These are phyloP conservation scores for Myotis davidii DNA, from an alignment of 2,113 vertebrate genomes.

Conservation along the genomic window DNA sequence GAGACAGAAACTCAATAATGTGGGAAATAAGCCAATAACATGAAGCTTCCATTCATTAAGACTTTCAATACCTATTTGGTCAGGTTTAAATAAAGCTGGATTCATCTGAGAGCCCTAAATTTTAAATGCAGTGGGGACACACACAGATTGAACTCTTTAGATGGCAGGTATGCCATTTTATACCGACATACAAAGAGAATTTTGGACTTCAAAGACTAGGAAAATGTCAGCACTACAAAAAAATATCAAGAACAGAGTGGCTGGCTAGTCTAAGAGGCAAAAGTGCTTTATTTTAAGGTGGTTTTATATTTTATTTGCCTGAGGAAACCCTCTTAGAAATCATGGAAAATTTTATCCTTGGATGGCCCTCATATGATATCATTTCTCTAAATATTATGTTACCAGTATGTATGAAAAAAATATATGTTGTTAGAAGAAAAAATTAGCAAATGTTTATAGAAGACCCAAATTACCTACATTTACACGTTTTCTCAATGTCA, in stretches of 20 bases:
- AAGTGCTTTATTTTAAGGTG: not conserved
- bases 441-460: not conserved
- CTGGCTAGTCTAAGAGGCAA: not conserved
- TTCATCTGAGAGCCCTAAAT: not conserved
- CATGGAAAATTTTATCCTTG: not conserved
- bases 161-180: not conserved
- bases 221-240: not conserved
- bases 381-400: not conserved
- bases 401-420: not conserved
- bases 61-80: slow-evolving; percentile 50
- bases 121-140: not conserved
- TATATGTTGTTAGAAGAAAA: not conserved
- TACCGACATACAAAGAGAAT: not conserved
- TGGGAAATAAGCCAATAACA: slow-evolving; percentile 49
- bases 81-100: slow-evolving; percentile 18
- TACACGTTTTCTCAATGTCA: not conserved
- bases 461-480: not conserved
- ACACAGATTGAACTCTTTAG: not conserved
- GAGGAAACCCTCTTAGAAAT: not conserved
- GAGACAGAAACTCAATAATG: slow-evolving; percentile 61
- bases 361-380: not conserved
- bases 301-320: not conserved
- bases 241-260: not conserved
- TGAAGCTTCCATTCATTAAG: slow-evolving; percentile 47
- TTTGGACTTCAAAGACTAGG: not conserved